Base-by-base conservation (phyloP, 2,113 vertebrate genomes). In the Amphilophus citrinellus region DNA sequence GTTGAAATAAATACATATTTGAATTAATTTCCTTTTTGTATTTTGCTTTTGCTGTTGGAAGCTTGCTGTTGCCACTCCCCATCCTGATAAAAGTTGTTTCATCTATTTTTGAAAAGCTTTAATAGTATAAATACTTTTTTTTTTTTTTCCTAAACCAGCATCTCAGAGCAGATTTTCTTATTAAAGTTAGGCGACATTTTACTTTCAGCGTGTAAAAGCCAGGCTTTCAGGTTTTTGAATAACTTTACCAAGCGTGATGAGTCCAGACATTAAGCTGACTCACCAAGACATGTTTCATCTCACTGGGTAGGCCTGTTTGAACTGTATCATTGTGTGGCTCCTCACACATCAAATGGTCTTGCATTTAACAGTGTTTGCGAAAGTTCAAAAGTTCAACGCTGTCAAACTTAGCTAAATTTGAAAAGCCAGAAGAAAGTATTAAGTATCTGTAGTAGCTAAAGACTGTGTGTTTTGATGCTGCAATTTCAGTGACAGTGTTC, bases 261-360 rank as follows among this genome's bases (percentile, higher is more conserved):
- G 61, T 7, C 39, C n/a, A 63, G 76, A 88, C 82, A 62, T 73
- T 75, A 32, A 81, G 76, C 44, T 75, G 39, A 80, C 39, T 87
- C 65, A 63, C 18, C 24, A 2, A 27, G 73, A 73, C 78, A 20
- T 35, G 24, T 59, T 42, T 80, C 42, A 82, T 63, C 61, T 10
- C 13, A 59, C 27, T 15, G 3, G 37, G 79, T 8, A 20, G 32
- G 61, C 24, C 58, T 24, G 53, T 86, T 77, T 73, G 83, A 76
- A 68, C 42, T 20, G 1, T n/a, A 10, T 59, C 56, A 30, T 56
- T 20, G 58, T 77, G n/a, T 39, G 22, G 20, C 0, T 14, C 11
- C 27, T 47, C 58, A 79, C 53, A 22, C 53, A 59, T 62, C 10
- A 22, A 50, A 85, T 30, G 6, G 35, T 63, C 50, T 60, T 65